Evolutionary conservation across 2,888 invertebrate genomes (phyloP), one percentile per base, ranked within the genome.

Genomic region (Diplazon laetatorius): DNA sequence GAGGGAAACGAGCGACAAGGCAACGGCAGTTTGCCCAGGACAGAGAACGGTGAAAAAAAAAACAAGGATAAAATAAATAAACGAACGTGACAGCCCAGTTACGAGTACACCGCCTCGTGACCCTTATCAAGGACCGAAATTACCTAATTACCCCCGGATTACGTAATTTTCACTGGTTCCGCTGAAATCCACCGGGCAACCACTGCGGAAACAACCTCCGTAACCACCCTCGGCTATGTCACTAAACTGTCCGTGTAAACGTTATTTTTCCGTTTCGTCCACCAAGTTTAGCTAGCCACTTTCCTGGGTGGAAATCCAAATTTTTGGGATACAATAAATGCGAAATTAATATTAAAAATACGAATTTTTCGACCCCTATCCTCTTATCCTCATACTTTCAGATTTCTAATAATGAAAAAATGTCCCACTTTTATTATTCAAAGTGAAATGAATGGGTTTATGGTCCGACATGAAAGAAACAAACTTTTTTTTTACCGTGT

Each of bases 131-230:
- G 18, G 55, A 69, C 37, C 35, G 25, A 59, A 57, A 30, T 70
- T 70, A 63, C 46, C 57, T 46, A 65, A 75, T 80, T 82, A 76
- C 78, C 57, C n/a, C 35, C 42, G 52, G 22, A 30, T 82, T 80
- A 62, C 77, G 78, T 76, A 78, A 82, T 76, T 16, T 52, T 37
- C 48, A 46, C 14, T 16, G 35, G 5, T 16, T 16, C 35, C 42
- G 30, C 30, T 5, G 6, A 6, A 30, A 57, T 37, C 48, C 46
- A 12, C 2, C n/a, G 37, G 55, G 46, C 70, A 68, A 55, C 37
- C 70, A 46, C 69, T 10, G 12, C 18, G 35, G 18, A 57, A 12
- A n/a, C n/a, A n/a, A 37, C 25, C 42, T 42, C 35, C 10, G 37
- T 18, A n/a, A 30, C 30, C 30, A 30, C 30, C 30, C 30, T 2